These are phyloP conservation scores for Cephus sareptanus DNA, from an alignment of 2,888 invertebrate genomes.

Conservation along the genomic window DNA sequence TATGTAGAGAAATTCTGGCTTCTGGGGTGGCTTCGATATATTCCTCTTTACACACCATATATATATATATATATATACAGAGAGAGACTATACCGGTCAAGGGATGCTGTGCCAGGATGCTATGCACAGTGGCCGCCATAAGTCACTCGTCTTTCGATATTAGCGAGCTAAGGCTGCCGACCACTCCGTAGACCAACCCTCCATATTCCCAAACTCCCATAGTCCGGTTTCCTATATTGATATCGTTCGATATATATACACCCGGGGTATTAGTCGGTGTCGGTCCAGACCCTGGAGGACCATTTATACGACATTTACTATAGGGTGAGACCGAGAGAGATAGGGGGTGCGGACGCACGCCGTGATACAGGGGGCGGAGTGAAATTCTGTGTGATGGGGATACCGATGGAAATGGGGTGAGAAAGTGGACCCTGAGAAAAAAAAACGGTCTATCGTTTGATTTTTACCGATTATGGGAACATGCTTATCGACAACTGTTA, in stretches of 20 bases:
- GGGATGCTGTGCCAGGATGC: not conserved
- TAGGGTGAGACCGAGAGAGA: constrained; percentile 15
- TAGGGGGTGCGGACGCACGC: not conserved
- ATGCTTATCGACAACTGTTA: not conserved
- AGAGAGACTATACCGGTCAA: not conserved
- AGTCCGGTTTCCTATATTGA: constrained; percentile 53
- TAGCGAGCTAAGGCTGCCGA: constrained; percentile 41
- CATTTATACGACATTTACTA: constrained; percentile 53
- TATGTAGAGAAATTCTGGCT: not conserved
- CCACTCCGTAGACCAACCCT: not conserved
- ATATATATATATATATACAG: not conserved
- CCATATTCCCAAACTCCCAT: constrained; percentile 17
- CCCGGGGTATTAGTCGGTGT: constrained; percentile 50
- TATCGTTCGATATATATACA: constrained; percentile 31
- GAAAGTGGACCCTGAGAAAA: constrained; percentile 26
- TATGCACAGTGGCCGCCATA: constrained; percentile 36
- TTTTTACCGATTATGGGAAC: constrained; percentile 42
- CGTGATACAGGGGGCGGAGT: not conserved
- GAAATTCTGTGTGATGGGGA: not conserved
- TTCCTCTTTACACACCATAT: not conserved
- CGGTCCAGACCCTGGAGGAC: constrained; percentile 46
- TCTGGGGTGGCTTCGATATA: not conserved
- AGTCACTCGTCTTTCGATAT: constrained; percentile 59
- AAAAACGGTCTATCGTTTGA: constrained; percentile 39
- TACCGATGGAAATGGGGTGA: not conserved